Base-by-base conservation (phyloP, 1,140 invertebrate species). In the Patella vulgata region DNA sequence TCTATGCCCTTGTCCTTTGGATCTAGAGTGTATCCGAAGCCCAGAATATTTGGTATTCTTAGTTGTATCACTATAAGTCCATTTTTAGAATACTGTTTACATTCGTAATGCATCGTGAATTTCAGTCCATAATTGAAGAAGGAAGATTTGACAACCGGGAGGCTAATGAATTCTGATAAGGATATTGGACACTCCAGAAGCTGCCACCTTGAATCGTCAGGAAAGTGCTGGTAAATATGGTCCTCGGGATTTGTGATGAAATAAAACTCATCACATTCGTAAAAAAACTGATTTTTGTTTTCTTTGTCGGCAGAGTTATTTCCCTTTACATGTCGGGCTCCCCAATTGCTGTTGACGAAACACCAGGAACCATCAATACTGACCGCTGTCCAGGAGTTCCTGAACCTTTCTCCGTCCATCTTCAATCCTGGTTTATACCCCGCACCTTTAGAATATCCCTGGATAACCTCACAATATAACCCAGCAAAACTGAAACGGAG, bases 401-500 rank as follows among this genome's bases (percentile, higher is more conserved):
- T 68, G 69, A 81, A 99, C 46, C 73, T 66, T 55, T 69, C 59
- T 95, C 73, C 96, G 70, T 97, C 95, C 78, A 99, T 97, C 64
- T 91, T 89, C 14, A 98, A 93, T 0, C 96, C 96, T 0, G 96
- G 96, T 80, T 97, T 94, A 83, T 99, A 99, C 42, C 97, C 97
- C 1, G 96, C 97, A 40, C 95, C 97, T 84, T 99, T 99, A 47
- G 94, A 97, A 84, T 98, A 98, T n/a, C 97, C 97, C 85, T 98
- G 97, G 75, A 99, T 98, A 8, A 99, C 96, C 11, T 98, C 96
- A 85, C 97, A 99, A 83, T 99, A 96, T 14, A 99, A 87, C 66
- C 97, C 97, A 5, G 96, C 97, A 83, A 98, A 99, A 85, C 95
- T 97, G 69, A 33, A 74, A 73, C 14, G n/a, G n/a, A n/a, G n/a